Conservation (phyloP, 2,888 invertebrate species). For the Megamerina dolium region DNA sequence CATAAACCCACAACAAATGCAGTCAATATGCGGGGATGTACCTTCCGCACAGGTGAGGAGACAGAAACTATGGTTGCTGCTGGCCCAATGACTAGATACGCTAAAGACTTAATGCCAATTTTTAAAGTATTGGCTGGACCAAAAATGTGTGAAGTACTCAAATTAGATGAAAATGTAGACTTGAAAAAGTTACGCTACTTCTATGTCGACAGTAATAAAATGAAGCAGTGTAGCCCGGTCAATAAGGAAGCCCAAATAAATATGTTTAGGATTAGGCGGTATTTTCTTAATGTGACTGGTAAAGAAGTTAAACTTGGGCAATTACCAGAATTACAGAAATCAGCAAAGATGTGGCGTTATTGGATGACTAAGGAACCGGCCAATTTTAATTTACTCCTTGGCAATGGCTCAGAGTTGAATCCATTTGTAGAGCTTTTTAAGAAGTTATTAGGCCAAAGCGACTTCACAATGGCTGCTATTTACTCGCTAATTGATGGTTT, state of each 20-base stretch:
- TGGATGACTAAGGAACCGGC: constrained; percentile 67
- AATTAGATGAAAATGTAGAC: constrained; percentile 58
- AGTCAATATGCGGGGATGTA: constrained; percentile 59
- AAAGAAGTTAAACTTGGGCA: constrained; percentile 33
- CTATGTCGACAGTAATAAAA: constrained; percentile 71
- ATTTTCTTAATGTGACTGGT: constrained; percentile 47
- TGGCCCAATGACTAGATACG: constrained; percentile 76
- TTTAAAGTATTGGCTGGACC: constrained; percentile 55
- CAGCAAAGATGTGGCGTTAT: constrained; percentile 66
- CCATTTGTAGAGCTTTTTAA: constrained; percentile 56
- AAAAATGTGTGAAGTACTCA: constrained; percentile 52
- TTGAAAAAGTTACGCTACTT: constrained; percentile 64
- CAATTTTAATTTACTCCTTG: constrained; percentile 59
- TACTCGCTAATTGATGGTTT: constrained; percentile 60
- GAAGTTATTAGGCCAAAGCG: constrained; percentile 57
- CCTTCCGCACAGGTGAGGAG: constrained; percentile 63
- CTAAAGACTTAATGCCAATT: constrained; percentile 73
- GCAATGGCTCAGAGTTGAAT: constrained; percentile 57
- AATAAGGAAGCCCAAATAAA: constrained; percentile 59
- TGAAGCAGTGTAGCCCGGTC: constrained; percentile 66
- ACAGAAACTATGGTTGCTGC: constrained; percentile 72
- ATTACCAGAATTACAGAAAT: constrained; percentile 46
- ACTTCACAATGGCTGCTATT: constrained; percentile 64
- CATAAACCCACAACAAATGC: constrained; percentile 66
- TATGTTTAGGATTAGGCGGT: constrained; percentile 54